These are phyloP conservation scores for Hypotaenidia philippensis DNA, from an alignment of 2,797 vertebrate genomes.

Conservation along the genomic window DNA sequence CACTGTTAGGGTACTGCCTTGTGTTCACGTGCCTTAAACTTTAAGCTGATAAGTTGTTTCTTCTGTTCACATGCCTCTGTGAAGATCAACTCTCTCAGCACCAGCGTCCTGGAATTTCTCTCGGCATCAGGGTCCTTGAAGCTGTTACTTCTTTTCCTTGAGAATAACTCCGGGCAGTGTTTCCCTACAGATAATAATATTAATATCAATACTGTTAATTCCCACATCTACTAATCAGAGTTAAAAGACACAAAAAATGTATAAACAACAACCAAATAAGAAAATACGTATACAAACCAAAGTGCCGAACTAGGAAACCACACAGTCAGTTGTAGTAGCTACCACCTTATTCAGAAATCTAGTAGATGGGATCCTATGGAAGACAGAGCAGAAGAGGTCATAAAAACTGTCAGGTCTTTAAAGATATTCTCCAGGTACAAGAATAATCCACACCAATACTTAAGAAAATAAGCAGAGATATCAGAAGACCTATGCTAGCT, in stretches of 20 bases:
- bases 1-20: no score
- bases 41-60: no score
- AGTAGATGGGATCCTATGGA: neutral
- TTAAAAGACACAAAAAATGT: fast-evolving
- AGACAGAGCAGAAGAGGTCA: neutral
- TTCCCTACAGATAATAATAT: no score
- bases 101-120: no score
- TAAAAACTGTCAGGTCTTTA: neutral
- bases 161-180: no score
- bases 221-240: neutral
- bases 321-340: neutral
- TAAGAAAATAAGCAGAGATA: neutral
- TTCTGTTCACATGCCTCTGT: no score
- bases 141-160: no score
- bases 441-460: neutral
- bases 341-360: neutral
- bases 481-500: neutral
- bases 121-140: no score
- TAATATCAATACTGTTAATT: no score
- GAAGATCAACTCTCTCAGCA: no score
- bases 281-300: neutral
- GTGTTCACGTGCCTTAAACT: no score
- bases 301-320: neutral
- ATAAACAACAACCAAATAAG: neutral
- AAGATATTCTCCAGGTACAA: neutral